These are phyloP conservation scores for Stenopsyche tienmushanensis DNA, from an alignment of 1,140 invertebrate species.

Conservation along the genomic window DNA sequence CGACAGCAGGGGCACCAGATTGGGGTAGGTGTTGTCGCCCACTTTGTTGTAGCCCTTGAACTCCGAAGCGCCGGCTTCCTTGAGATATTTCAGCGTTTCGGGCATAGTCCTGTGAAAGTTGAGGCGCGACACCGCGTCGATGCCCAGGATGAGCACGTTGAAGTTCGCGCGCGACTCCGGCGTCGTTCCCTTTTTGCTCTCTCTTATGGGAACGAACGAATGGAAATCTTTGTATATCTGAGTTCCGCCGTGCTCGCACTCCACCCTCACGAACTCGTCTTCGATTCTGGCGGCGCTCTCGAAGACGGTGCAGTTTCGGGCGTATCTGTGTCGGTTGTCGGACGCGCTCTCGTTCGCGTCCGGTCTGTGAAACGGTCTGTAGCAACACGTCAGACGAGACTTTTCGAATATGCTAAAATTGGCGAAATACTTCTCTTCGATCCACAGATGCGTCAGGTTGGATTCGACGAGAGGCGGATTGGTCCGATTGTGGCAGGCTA, in stretches of 20 bases:
- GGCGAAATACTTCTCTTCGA: slow-evolving; percentile 49
- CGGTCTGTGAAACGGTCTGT: slow-evolving; percentile 60
- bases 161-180: slow-evolving; percentile 44
- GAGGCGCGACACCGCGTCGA: slow-evolving; percentile 82
- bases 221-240: slow-evolving; percentile 68
- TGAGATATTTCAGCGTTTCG: slow-evolving; percentile 63
- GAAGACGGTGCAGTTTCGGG: slow-evolving; percentile 50
- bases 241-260: slow-evolving; percentile 55
- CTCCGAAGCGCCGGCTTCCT: slow-evolving; percentile 64
- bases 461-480: slow-evolving; percentile 59
- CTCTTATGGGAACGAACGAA: slow-evolving; percentile 59
- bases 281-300: slow-evolving; percentile 47
- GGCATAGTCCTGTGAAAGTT: slow-evolving; percentile 84
- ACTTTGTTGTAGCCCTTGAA: slow-evolving; percentile 81
- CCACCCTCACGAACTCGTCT: slow-evolving; percentile 65
- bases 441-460: slow-evolving; percentile 64
- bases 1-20: slow-evolving; percentile 71
- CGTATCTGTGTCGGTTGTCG: slow-evolving; percentile 52
- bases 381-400: slow-evolving; percentile 60
- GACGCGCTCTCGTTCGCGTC: slow-evolving; percentile 47
- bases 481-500: slow-evolving; percentile 46
- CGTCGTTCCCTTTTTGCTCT: slow-evolving; percentile 36
- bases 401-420: slow-evolving; percentile 58
- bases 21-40: slow-evolving; percentile 82
- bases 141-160: slow-evolving; percentile 78